Conservation (phyloP, 1,140 invertebrate species). For the Apis dorsata region DNA sequence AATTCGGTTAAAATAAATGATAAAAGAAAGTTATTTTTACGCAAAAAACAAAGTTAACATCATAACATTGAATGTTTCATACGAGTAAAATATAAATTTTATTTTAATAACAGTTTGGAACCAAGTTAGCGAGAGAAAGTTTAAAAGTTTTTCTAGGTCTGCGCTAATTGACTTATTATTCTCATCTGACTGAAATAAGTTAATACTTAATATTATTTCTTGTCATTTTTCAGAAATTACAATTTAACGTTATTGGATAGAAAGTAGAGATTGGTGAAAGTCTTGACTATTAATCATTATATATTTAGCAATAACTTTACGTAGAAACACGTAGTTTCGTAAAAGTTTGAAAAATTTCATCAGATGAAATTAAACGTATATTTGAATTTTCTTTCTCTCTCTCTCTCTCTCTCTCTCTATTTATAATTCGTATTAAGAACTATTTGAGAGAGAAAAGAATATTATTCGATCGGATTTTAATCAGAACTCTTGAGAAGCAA, state of each 20-base stretch:
- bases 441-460: not conserved
- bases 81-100: too few relatives aligned
- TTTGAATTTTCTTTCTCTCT: not conserved
- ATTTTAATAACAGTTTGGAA: too few relatives aligned
- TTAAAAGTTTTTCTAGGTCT: not conserved
- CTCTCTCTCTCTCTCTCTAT: not conserved
- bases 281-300: not conserved
- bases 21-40: too few relatives aligned
- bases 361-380: slow-evolving; percentile 1
- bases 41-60: too few relatives aligned
- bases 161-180: not conserved
- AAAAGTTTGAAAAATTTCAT: not conserved
- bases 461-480: slow-evolving; percentile 25
- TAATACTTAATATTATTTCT: not conserved
- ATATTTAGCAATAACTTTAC: not conserved
- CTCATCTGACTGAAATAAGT: not conserved
- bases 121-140: not conserved
- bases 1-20: too few relatives aligned
- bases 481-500: not conserved
- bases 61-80: too few relatives aligned
- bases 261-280: slow-evolving; percentile 3
- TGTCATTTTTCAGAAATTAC: not conserved
- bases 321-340: not conserved
- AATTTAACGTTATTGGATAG: not conserved
- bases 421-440: slow-evolving; percentile 11